Conservation (phyloP, 2,113 vertebrate species). For the Scopus umbretta region DNA sequence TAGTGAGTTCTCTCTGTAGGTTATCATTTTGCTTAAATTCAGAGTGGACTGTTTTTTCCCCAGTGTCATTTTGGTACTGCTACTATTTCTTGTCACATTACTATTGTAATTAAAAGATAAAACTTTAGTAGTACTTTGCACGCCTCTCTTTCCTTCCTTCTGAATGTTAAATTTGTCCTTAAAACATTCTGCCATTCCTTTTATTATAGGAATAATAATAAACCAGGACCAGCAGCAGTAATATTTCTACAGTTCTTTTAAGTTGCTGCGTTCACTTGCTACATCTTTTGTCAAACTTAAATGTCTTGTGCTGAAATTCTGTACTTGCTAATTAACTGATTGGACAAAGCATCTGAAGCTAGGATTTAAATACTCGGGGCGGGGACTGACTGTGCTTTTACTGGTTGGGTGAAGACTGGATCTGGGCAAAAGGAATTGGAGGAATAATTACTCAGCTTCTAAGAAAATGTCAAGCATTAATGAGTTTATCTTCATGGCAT, state of each 20-base stretch:
- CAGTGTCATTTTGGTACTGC: background rate
- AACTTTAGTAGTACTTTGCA: background rate
- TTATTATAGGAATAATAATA: background rate
- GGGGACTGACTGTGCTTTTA: background rate
- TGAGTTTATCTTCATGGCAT: background rate
- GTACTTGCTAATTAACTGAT: background rate
- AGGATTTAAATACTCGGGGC: background rate
- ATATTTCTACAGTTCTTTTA: background rate
- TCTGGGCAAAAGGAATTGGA: background rate
- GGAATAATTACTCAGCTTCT: background rate
- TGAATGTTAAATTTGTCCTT: background rate
- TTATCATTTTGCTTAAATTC: background rate
- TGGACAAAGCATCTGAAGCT: background rate
- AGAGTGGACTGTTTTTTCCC: background rate
- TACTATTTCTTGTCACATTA: background rate
- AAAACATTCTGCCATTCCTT: background rate
- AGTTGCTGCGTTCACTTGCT: background rate
- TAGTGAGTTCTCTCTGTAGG: background rate
- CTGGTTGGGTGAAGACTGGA: background rate
- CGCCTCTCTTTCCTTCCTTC: background rate
- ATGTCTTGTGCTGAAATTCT: background rate
- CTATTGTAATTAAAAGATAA: background rate
- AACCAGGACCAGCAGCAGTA: background rate
- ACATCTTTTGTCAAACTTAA: background rate
- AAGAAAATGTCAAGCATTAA: background rate